Conservation (phyloP, 1,140 invertebrate genomes). For the Plectrocnemia conspersa region DNA sequence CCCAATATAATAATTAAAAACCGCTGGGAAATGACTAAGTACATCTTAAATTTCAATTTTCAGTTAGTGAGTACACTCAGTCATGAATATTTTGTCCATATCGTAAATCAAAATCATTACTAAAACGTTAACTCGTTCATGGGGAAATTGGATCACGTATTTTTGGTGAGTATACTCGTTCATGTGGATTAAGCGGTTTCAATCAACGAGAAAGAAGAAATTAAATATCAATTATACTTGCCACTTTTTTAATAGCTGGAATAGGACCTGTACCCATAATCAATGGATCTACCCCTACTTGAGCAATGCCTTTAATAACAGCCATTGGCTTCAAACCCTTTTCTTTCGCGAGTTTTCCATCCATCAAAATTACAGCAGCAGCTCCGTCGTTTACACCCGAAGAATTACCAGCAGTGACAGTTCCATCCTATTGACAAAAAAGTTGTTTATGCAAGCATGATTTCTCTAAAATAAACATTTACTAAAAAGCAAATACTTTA, state of each 20-base stretch:
- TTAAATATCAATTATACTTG: conserved; percentile 44
- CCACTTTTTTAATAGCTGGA: conserved; percentile 59
- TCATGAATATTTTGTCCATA: no score
- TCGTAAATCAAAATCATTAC: no score
- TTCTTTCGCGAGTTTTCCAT: conserved; percentile 50
- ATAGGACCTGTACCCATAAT: conserved; percentile 79
- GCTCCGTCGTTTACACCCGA: conserved; percentile 86
- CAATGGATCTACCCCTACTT: conserved; percentile 65
- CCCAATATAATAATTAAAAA: no score
- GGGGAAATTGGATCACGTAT: no score
- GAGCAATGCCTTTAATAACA: conserved; percentile 62
- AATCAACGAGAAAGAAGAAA: no score
- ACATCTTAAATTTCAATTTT: no score
- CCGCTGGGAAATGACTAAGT: no score
- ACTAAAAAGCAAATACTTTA: conserved; percentile 52
- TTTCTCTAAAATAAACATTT: conserved; percentile 7
- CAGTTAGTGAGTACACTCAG: no score
- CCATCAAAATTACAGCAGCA: conserved; percentile 71
- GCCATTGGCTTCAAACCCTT: conserved; percentile 53
- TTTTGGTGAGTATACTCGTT: no score
- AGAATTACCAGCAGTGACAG: conserved; percentile 74
- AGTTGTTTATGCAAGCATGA: neutral
- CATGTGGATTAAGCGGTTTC: no score
- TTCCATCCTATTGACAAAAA: conserved; percentile 53
- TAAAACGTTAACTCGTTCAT: no score